Conservation (phyloP, 2,797 vertebrate genomes). For the Diceros bicornis region DNA sequence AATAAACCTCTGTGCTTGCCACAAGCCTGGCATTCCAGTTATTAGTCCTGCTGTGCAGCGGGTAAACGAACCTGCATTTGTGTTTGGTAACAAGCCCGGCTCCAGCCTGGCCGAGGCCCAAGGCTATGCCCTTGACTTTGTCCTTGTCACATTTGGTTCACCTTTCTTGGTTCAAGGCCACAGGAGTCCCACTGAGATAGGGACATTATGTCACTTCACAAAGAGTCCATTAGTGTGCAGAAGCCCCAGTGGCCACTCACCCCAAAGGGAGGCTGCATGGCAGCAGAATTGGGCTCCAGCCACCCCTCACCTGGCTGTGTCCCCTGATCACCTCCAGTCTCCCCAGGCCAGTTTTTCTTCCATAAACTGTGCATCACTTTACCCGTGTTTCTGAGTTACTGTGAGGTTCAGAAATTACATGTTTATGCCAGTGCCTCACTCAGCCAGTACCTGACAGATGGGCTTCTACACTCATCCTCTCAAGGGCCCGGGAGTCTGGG, state of each 20-base stretch:
- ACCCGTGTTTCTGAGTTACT: neutral
- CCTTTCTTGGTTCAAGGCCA: neutral
- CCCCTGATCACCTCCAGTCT: neutral
- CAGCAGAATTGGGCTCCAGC: rapidly evolving
- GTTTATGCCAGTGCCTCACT: rapidly evolving
- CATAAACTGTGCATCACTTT: rapidly evolving
- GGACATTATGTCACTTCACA: neutral
- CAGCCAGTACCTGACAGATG: no score
- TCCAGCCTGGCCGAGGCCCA: no score
- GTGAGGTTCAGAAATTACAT: neutral
- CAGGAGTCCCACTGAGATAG: no score
- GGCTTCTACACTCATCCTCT: no score
- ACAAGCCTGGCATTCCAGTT: no score
- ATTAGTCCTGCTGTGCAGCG: no score
- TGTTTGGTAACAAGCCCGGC: no score
- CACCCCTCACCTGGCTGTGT: neutral
- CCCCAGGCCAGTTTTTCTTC: neutral
- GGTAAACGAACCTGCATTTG: no score
- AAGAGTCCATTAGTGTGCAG: neutral
- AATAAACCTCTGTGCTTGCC: no score
- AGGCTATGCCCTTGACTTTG: neutral
- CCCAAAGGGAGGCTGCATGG: rapidly evolving
- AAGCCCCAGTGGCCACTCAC: neutral
- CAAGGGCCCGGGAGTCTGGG: rapidly evolving
- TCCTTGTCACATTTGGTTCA: rapidly evolving